These are phyloP conservation scores for Cheiracanthium punctorium DNA, from an alignment of 2,888 invertebrate genomes.

Conservation along the genomic window DNA sequence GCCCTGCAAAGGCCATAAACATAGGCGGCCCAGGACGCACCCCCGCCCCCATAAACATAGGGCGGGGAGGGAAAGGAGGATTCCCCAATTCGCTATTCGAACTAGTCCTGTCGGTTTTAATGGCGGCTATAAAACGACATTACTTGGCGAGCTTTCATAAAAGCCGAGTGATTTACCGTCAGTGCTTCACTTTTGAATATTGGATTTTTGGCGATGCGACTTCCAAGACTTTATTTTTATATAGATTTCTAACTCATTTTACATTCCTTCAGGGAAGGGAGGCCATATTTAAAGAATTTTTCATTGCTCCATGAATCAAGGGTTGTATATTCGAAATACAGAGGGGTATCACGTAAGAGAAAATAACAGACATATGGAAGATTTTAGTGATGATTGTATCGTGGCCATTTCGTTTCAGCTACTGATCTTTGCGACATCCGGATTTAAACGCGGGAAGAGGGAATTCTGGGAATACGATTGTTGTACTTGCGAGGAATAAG, in stretches of 20 bases:
- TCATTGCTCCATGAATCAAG: slow-evolving; percentile 32
- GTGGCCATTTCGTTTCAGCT: not conserved
- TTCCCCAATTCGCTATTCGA: slow-evolving; percentile 45
- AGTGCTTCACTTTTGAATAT: slow-evolving; percentile 69
- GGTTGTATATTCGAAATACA: not conserved
- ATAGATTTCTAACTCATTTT: slow-evolving; percentile 33
- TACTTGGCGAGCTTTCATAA: slow-evolving; percentile 66
- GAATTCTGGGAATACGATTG: too few species aligned
- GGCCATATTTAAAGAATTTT: slow-evolving; percentile 49
- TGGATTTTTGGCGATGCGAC: slow-evolving; percentile 68
- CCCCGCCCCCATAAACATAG: slow-evolving; percentile 58
- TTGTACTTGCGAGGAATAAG: too few species aligned
- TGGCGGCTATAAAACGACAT: slow-evolving; percentile 68
- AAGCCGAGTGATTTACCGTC: slow-evolving; percentile 64
- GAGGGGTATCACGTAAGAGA: not conserved
- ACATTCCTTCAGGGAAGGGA: slow-evolving; percentile 28
- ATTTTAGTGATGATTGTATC: not conserved
- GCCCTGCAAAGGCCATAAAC: slow-evolving; percentile 69
- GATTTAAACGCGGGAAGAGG: too few species aligned
- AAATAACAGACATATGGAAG: not conserved
- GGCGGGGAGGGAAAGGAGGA: slow-evolving; percentile 4
- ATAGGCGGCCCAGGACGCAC: slow-evolving; percentile 59
- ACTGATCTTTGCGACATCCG: not conserved
- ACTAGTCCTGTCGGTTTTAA: slow-evolving; percentile 65
- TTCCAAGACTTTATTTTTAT: slow-evolving; percentile 38